Percentiles rank a stretch among this genome's conserved stretches.
Conservation (phyloP, 2,113 vertebrate species). For the Balaeniceps rex region DNA sequence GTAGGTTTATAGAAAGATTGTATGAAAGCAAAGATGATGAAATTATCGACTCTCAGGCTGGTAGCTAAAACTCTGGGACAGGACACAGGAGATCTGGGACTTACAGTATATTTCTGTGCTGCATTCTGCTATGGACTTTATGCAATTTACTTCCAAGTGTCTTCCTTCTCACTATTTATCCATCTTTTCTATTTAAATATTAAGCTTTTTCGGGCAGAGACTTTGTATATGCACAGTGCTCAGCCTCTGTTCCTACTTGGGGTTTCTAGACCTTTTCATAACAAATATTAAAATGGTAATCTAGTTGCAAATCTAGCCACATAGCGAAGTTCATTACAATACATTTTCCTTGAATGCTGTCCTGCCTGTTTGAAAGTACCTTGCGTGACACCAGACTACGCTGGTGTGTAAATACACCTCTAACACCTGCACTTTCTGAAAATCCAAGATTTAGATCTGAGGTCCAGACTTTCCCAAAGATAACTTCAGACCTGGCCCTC, state of each 20-base stretch:
- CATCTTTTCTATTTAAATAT: slow-evolving; percentile 33
- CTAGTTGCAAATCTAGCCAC: background rate
- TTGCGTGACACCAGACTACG: background rate
- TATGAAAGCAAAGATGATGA: background rate
- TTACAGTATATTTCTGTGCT: background rate
- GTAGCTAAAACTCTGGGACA: background rate
- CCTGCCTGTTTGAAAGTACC: background rate
- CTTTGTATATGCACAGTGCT: background rate
- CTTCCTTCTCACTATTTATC: slow-evolving; percentile 30
- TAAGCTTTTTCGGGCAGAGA: background rate
- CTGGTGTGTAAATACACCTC: background rate
- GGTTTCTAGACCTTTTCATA: background rate
- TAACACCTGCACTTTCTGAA: background rate
- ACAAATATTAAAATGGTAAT: background rate
- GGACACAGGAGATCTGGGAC: background rate
- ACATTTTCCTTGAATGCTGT: background rate
- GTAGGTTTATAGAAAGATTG: background rate
- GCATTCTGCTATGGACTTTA: slow-evolving; percentile 18
- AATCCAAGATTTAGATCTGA: background rate
- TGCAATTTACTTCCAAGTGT: background rate
- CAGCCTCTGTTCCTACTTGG: background rate
- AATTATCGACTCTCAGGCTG: background rate
- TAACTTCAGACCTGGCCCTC: background rate
- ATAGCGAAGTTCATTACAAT: background rate
- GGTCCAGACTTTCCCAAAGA: background rate